Conservation (phyloP, 1,140 invertebrate genomes). For the Anthonomus grandis region DNA sequence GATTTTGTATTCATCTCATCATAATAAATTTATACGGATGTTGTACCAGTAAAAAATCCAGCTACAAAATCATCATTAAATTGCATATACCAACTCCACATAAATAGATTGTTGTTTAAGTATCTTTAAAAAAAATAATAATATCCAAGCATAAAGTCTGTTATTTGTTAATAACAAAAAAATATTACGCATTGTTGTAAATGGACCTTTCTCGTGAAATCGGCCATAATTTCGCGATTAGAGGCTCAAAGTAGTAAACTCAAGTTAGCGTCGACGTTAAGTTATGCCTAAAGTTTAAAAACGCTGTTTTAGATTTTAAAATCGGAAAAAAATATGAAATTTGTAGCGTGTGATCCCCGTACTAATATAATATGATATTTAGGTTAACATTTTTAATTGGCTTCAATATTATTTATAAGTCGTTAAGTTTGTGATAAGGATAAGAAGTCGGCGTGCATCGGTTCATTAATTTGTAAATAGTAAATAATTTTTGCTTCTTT, state of each 20-base stretch:
- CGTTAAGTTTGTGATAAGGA: neutral
- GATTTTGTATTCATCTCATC: neutral
- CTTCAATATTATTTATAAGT: neutral
- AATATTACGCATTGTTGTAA: conserved; percentile 3
- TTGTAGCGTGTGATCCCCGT: conserved; percentile 19
- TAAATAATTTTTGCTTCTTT: neutral
- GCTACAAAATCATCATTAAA: neutral
- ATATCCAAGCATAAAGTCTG: neutral
- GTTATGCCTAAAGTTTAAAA: conserved; percentile 11
- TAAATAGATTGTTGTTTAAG: too few relatives aligned
- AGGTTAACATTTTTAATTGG: neutral
- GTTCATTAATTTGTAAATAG: neutral
- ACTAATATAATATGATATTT: conserved; percentile 1
- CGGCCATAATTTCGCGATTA: neutral
- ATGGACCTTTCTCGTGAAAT: neutral
- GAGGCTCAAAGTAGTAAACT: neutral
- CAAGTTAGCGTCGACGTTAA: neutral
- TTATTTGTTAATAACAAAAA: conserved; percentile 8
- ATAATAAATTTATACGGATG: neutral
- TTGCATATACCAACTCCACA: too few relatives aligned
- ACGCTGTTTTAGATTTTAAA: conserved; percentile 8
- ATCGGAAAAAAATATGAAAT: conserved; percentile 20
- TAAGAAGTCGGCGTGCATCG: neutral
- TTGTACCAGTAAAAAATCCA: neutral
- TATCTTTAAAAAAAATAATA: too few relatives aligned